Percentiles rank a stretch among this genome's conserved stretches.
Evolutionary conservation across 2,113 vertebrate species (phyloP).

Genomic region (Centropristis striata): DNA sequence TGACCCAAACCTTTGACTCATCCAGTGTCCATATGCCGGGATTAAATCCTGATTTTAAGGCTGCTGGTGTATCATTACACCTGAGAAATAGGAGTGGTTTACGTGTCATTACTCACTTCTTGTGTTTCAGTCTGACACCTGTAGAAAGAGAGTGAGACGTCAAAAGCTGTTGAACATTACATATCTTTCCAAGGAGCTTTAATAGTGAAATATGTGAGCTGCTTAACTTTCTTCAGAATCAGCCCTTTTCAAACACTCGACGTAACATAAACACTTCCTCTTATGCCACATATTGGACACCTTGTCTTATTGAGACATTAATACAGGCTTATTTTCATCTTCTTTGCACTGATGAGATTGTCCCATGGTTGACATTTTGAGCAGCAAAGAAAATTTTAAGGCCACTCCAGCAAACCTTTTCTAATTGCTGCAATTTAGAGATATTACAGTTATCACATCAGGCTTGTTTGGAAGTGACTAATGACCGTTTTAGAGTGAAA

Average conservation of each 20-base stretch:
- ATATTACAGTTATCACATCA: slow-evolving; percentile 76
- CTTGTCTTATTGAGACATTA: slow-evolving; percentile 59
- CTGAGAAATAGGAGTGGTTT: neutral
- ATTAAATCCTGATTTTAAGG: neutral
- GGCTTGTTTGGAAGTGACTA: slow-evolving; percentile 62
- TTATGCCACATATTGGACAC: slow-evolving; percentile 13
- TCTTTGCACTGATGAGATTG: slow-evolving; percentile 57
- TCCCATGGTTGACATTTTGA: slow-evolving; percentile 74
- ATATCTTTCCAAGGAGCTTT: neutral
- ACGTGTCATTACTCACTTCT: neutral
- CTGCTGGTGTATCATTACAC: neutral
- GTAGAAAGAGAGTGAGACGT: neutral
- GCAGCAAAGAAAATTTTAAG: slow-evolving; percentile 41
- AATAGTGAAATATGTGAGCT: neutral
- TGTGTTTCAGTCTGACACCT: neutral
- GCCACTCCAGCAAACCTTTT: slow-evolving; percentile 65
- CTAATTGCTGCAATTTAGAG: slow-evolving; percentile 81
- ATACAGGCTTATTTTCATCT: slow-evolving; percentile 52
- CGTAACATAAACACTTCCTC: neutral
- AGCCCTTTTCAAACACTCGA: neutral
- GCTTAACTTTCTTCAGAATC: neutral
- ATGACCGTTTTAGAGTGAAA: slow-evolving; percentile 76
- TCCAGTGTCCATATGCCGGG: neutral
- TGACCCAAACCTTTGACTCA: too few relatives aligned
- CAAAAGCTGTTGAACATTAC: neutral